phyloP scores from a whole-genome alignment of 1,140 invertebrate species.

The Drosophila sp. region DNA sequence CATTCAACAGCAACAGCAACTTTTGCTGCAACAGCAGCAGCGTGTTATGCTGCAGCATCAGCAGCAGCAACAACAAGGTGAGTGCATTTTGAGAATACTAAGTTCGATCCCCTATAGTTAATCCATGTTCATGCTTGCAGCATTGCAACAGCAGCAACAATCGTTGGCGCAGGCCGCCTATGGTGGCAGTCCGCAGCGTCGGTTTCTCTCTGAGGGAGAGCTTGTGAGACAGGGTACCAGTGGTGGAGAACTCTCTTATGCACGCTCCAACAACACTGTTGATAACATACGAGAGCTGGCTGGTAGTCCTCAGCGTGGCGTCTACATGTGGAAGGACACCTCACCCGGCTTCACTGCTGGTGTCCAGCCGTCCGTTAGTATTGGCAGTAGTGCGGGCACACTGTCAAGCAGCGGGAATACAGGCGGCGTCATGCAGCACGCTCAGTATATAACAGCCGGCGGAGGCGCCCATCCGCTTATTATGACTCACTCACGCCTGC shows the following conservation, averaged over 20 bases:
- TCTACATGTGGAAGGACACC: constrained; percentile 93
- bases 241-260: constrained; percentile 85
- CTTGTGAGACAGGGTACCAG: constrained; percentile 89
- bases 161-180: constrained; percentile 73
- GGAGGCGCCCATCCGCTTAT: constrained; percentile 70
- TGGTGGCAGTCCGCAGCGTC: constrained; percentile 90
- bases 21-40: constrained; percentile 75
- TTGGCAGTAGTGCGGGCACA: constrained; percentile 80
- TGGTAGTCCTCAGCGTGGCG: constrained; percentile 92
- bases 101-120: neutral
- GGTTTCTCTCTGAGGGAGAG: constrained; percentile 94
- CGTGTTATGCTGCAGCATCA: constrained; percentile 75
- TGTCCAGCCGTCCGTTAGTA: constrained; percentile 47
- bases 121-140: constrained; percentile 20
- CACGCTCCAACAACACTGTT: constrained; percentile 87
- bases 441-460: constrained; percentile 77
- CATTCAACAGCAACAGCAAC: constrained; percentile 79
- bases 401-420: constrained; percentile 66
- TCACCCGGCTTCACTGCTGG: constrained; percentile 85
- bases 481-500: constrained; percentile 78
- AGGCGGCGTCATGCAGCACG: constrained; percentile 60
- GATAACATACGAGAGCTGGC: constrained; percentile 91
- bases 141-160: constrained; percentile 59
- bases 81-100: constrained; percentile 4
- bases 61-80: constrained; percentile 75